These are phyloP conservation scores for Eospalax fontanierii DNA, from an alignment of 2,797 vertebrate genomes.

Conservation along the genomic window DNA sequence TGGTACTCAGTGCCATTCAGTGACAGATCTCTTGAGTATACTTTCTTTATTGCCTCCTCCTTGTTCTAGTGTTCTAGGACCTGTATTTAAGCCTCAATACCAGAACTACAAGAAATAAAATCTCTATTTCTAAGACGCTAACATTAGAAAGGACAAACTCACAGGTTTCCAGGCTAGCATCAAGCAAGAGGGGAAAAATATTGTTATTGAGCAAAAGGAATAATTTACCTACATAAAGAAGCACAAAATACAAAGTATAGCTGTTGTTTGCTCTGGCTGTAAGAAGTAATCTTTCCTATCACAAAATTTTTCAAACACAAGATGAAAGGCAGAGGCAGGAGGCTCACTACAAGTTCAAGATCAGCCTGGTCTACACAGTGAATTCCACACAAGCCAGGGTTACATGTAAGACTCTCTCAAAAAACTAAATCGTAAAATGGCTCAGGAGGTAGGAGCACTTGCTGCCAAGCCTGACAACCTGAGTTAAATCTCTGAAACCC, in stretches of 20 bases:
- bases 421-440: too few relatives aligned
- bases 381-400: not conserved
- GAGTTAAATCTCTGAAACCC: not conserved
- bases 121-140: not conserved
- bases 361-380: too few relatives aligned
- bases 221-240: conserved; percentile 28
- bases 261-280: not conserved
- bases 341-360: not conserved
- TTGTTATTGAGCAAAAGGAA: conserved; percentile 8
- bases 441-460: not conserved
- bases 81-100: not conserved
- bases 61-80: not conserved
- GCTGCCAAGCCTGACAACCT: not conserved
- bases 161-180: not conserved
- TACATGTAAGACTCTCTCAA: not conserved
- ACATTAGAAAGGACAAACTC: conserved; percentile 12
- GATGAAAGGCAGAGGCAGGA: not conserved
- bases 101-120: not conserved
- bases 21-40: not conserved
- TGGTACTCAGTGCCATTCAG: conserved; percentile 14
- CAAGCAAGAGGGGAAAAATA: not conserved
- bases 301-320: conserved; percentile 48
- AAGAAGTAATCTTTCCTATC: conserved; percentile 38
- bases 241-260: not conserved
- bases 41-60: not conserved